Evolutionary conservation across 2,113 vertebrate genomes (phyloP).

Genomic region (Poicephalus meyeri): DNA sequence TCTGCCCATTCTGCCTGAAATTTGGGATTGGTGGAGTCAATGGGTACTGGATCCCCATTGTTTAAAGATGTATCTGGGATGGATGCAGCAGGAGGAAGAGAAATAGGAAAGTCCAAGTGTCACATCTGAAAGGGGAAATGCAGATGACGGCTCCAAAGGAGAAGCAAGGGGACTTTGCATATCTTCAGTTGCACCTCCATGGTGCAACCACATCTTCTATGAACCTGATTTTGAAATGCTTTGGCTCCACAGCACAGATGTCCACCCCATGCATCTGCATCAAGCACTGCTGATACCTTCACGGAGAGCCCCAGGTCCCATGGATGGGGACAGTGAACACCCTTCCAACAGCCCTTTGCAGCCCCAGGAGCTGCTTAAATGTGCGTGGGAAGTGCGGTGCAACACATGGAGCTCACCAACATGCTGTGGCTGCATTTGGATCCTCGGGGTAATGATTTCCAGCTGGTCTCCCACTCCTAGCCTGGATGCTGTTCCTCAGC

Average conservation of each 20-base stretch:
- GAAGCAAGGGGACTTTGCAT: background rate
- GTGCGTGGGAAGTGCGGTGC: background rate
- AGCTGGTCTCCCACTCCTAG: background rate
- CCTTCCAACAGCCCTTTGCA: background rate
- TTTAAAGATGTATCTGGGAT: background rate
- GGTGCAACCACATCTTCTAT: background rate
- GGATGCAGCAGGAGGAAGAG: background rate
- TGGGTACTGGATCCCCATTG: background rate
- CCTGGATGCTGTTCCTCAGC: background rate
- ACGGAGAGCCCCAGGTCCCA: background rate
- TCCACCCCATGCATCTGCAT: background rate
- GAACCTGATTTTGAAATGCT: background rate
- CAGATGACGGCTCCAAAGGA: background rate
- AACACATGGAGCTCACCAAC: background rate
- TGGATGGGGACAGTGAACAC: background rate
- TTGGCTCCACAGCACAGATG: rapidly evolving
- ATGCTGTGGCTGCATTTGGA: background rate
- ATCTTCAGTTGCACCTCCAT: background rate
- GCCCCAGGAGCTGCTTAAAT: background rate
- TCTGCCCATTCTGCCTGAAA: background rate
- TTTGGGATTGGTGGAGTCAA: background rate
- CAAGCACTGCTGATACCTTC: background rate
- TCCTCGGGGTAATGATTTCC: background rate
- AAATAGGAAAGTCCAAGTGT: background rate
- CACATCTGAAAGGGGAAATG: background rate